phyloP scores from a whole-genome alignment of 2,797 vertebrate genomes.

The Sitta carolinensis region DNA sequence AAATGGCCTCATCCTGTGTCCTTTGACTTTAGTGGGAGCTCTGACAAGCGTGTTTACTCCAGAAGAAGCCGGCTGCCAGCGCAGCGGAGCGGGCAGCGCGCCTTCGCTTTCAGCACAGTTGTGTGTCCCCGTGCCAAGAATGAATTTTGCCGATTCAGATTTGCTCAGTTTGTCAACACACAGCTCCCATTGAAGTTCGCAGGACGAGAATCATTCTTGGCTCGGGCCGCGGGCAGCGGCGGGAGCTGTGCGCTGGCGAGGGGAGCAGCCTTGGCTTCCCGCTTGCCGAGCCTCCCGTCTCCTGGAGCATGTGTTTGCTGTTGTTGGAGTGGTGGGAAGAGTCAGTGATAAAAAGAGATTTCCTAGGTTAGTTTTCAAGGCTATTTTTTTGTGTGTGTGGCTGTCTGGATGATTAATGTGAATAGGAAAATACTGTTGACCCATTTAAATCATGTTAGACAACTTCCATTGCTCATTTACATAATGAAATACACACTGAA shows the following conservation, averaged over 20 bases:
- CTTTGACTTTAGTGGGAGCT: constrained; percentile 13
- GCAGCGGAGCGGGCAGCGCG: neutral
- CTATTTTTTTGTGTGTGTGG: neutral
- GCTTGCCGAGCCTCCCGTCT: neutral
- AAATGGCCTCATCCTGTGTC: constrained; percentile 23
- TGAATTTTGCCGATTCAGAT: constrained; percentile 41
- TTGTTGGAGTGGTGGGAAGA: neutral
- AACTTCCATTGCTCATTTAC: constrained; percentile 75
- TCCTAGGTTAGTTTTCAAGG: constrained; percentile 65
- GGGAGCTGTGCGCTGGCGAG: neutral
- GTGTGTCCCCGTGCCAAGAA: constrained; percentile 20
- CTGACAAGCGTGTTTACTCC: neutral
- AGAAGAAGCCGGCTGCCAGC: neutral
- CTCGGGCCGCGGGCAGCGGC: neutral
- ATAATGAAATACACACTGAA: constrained; percentile 77
- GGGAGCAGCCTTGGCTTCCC: neutral
- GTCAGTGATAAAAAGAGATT: constrained; percentile 41
- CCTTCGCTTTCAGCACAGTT: neutral
- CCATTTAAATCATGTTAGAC: constrained; percentile 79
- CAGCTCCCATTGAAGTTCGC: neutral
- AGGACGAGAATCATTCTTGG: constrained; percentile 35
- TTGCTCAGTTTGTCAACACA: constrained; percentile 56
- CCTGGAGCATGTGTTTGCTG: neutral
- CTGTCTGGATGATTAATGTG: constrained; percentile 79
- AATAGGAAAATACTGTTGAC: constrained; percentile 80